Evolutionary conservation across 2,113 vertebrate genomes (phyloP).

Genomic region (Laterallus jamaicensis): DNA sequence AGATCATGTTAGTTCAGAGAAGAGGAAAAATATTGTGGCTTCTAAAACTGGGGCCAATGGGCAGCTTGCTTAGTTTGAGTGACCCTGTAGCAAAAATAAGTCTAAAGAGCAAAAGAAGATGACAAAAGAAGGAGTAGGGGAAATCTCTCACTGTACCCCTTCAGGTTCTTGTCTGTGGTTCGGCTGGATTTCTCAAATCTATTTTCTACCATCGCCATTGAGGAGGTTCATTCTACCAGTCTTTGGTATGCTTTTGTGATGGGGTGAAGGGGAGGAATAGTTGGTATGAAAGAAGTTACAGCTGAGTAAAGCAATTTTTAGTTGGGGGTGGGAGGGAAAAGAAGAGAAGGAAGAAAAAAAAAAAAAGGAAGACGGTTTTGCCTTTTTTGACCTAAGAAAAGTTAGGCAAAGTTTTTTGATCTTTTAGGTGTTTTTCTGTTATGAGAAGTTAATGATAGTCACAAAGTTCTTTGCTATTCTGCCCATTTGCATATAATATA

Average conservation of each 20-base stretch:
- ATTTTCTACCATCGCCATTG: fast-evolving
- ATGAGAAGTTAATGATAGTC: neutral
- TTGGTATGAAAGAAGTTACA: neutral
- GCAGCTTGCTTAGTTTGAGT: neutral
- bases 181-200: neutral
- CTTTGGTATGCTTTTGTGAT: too few relatives aligned
- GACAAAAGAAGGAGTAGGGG: neutral
- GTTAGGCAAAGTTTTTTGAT: neutral
- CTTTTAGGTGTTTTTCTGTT: neutral
- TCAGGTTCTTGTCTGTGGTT: neutral
- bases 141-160: neutral
- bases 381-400: neutral
- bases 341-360: too few relatives aligned
- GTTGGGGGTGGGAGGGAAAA: too few relatives aligned
- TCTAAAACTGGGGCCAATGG: neutral
- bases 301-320: neutral
- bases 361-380: neutral
- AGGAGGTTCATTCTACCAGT: neutral
- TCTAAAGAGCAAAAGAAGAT: neutral
- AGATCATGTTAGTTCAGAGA: neutral
- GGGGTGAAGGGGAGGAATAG: neutral
- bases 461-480: neutral
- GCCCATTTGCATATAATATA: neutral
- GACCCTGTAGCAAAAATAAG: neutral
- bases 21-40: neutral